Conservation (phyloP, 2,113 vertebrate genomes). For the Willisornis vidua region DNA sequence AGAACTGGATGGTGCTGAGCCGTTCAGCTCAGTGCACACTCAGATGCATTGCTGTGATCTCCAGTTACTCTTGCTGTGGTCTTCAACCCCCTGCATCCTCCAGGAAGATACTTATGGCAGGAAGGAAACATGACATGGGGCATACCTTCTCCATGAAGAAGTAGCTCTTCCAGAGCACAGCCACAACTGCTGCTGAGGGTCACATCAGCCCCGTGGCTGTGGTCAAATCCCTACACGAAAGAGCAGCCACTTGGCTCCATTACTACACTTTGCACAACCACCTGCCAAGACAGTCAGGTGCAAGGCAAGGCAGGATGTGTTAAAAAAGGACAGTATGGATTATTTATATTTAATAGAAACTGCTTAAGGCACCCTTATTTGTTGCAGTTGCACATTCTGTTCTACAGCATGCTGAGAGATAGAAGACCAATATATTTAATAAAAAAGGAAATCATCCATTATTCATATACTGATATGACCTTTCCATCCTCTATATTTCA, state of each 20-base stretch:
- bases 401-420: neutral
- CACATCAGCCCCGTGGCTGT: neutral
- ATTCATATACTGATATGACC: neutral
- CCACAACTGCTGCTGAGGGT: neutral
- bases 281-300: neutral
- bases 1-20: neutral
- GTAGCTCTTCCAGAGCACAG: neutral
- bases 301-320: neutral
- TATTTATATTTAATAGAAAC: neutral
- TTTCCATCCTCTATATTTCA: neutral
- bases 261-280: neutral
- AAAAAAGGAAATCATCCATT: neutral
- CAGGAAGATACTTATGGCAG: neutral
- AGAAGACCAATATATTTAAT: neutral
- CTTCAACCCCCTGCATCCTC: neutral
- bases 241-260: neutral
- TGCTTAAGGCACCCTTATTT: neutral
- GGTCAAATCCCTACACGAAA: neutral
- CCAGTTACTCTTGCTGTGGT: accelerated
- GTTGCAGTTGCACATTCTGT: neutral
- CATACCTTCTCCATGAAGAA: neutral
- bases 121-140: accelerated
- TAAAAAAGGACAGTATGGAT: neutral
- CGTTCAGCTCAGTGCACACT: neutral
- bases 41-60: accelerated